These are phyloP conservation scores for Hucho hucho DNA, from an alignment of 2,113 vertebrate species.

Conservation along the genomic window DNA sequence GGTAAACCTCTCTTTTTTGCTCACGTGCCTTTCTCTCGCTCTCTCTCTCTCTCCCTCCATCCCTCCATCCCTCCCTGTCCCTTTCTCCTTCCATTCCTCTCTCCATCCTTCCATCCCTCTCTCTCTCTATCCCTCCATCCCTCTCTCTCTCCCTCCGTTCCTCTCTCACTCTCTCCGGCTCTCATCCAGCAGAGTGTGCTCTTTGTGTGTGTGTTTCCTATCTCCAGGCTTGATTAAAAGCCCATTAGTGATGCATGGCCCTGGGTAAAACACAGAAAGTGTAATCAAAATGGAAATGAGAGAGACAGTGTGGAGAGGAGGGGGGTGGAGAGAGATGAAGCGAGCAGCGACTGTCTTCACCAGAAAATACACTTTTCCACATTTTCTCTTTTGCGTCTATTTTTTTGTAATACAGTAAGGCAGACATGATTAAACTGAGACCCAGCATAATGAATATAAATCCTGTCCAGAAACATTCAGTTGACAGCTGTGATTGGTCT, in stretches of 20 bases:
- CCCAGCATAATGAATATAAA: background rate
- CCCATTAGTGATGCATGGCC: slow-evolving; percentile 53
- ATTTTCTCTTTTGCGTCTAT: slow-evolving; percentile 14
- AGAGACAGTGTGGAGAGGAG: slow-evolving; percentile 22
- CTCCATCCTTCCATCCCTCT: slow-evolving; percentile 46
- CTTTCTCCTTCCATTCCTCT: background rate
- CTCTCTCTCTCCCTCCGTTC: background rate
- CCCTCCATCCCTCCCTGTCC: no score
- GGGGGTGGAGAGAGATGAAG: slow-evolving; percentile 33
- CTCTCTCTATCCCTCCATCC: background rate
- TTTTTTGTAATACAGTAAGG: background rate
- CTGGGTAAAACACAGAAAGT: slow-evolving; percentile 43
- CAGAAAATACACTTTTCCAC: background rate
- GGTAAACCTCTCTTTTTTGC: no score
- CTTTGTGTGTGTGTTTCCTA: slow-evolving; percentile 53
- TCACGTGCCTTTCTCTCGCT: no score
- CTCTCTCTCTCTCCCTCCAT: no score
- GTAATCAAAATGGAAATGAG: slow-evolving; percentile 69
- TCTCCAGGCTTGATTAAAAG: slow-evolving; percentile 71
- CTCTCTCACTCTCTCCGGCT: slow-evolving; percentile 41
- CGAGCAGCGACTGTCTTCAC: slow-evolving; percentile 22
- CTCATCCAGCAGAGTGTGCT: slow-evolving; percentile 51
- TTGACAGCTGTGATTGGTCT: background rate
- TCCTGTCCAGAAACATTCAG: background rate
- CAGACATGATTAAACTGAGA: background rate